Percentiles rank a stretch among this genome's conserved stretches.
These are phyloP conservation scores for Danaus melanippus DNA, from an alignment of 1,140 invertebrate genomes.

Conservation along the genomic window DNA sequence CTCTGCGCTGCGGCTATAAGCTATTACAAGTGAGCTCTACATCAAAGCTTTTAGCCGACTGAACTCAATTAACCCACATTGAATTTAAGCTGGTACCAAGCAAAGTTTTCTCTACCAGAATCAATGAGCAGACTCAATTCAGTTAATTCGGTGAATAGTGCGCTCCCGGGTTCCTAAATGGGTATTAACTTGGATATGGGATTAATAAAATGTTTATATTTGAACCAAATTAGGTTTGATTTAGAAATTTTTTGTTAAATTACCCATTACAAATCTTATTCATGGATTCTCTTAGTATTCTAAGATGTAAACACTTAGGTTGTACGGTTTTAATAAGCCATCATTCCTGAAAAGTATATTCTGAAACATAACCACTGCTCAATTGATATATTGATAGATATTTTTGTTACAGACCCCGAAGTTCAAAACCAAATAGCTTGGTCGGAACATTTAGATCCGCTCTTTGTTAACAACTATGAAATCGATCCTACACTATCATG, in stretches of 20 bases:
- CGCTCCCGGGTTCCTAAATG: not conserved
- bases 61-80: constrained; percentile 31
- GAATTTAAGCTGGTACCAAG: constrained; percentile 21
- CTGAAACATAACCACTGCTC: not conserved
- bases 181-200: too few relatives aligned
- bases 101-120: constrained; percentile 22
- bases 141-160: not conserved
- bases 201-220: too few relatives aligned
- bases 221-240: too few relatives aligned
- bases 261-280: too few relatives aligned
- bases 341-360: too few relatives aligned
- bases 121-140: constrained; percentile 23
- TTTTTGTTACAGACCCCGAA: constrained; percentile 75
- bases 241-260: too few relatives aligned
- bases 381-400: not conserved
- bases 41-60: constrained; percentile 24
- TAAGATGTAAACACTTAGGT: too few relatives aligned
- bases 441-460: constrained; percentile 91
- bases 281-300: too few relatives aligned
- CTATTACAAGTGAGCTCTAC: constrained; percentile 17
- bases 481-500: constrained; percentile 92
- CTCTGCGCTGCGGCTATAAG: constrained; percentile 15
- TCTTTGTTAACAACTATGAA: constrained; percentile 94
- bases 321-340: too few relatives aligned
- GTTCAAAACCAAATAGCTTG: constrained; percentile 91